Evolutionary conservation across 2,888 invertebrate species (phyloP).

Genomic region (Pimpla rufipes): DNA sequence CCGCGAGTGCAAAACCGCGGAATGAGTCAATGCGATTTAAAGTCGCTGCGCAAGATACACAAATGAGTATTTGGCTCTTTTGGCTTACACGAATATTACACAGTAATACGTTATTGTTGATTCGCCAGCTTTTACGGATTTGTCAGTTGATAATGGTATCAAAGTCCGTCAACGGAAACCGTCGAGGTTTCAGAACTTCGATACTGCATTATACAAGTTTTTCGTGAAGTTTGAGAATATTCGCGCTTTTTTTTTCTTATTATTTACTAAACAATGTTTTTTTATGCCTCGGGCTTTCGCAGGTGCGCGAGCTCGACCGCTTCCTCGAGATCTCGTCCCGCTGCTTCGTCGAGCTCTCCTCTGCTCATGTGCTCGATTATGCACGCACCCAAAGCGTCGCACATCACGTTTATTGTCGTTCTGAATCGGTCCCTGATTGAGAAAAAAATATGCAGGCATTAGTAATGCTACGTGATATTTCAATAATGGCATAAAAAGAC

Average conservation of each 20-base stretch:
- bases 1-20: neutral
- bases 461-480: neutral
- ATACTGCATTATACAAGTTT: slow-evolving; percentile 16
- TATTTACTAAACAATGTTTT: slow-evolving; percentile 5
- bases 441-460: slow-evolving; percentile 32
- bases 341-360: slow-evolving; percentile 87
- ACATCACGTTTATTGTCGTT: slow-evolving; percentile 97
- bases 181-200: slow-evolving; percentile 9
- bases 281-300: slow-evolving; percentile 75
- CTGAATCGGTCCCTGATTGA: slow-evolving; percentile 93
- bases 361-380: slow-evolving; percentile 95
- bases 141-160: neutral
- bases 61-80: slow-evolving; percentile 59
- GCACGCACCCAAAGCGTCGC: slow-evolving; percentile 97
- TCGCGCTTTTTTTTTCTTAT: neutral
- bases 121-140: slow-evolving; percentile 20
- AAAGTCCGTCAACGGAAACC: neutral
- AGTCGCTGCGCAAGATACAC: slow-evolving; percentile 39
- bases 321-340: slow-evolving; percentile 74
- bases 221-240: slow-evolving; percentile 4
- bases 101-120: slow-evolving; percentile 54
- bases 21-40: neutral
- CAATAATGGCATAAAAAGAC: neutral
- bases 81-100: slow-evolving; percentile 63
- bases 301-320: slow-evolving; percentile 78